Conservation (phyloP, 2,888 invertebrate genomes). For the Eledone cirrhosa region DNA sequence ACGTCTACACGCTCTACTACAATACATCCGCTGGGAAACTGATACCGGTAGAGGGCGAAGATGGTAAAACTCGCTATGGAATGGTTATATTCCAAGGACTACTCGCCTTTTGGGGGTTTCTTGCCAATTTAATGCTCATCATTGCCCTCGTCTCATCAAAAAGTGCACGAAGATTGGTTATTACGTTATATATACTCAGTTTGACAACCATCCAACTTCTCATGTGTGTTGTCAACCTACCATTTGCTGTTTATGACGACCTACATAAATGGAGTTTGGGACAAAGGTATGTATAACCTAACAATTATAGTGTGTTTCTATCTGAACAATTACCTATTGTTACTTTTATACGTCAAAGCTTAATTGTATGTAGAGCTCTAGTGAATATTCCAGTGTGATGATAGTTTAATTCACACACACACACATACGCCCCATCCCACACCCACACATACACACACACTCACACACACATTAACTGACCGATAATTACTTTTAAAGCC, state of each 20-base stretch:
- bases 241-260: conserved; percentile 21
- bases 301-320: too few relatives aligned
- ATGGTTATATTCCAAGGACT: conserved; percentile 22
- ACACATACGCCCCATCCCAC: too few relatives aligned
- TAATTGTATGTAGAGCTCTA: too few relatives aligned
- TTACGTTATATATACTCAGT: conserved; percentile 19
- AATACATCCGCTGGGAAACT: conserved; percentile 14
- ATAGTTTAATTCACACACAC: too few relatives aligned
- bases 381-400: too few relatives aligned
- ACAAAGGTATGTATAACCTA: conserved; percentile 14
- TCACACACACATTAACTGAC: too few relatives aligned
- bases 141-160: conserved; percentile 2
- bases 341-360: too few relatives aligned
- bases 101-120: conserved; percentile 25
- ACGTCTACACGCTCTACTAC: conserved; percentile 17
- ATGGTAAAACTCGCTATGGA: conserved; percentile 14
- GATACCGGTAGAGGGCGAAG: background rate
- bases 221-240: conserved; percentile 22
- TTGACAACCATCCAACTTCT: background rate
- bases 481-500: too few relatives aligned
- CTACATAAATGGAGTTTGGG: conserved; percentile 5
- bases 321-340: too few relatives aligned
- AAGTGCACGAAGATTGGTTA: conserved; percentile 11
- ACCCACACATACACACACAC: too few relatives aligned
- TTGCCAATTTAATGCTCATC: conserved; percentile 4